Evolutionary conservation across 1,140 invertebrate species (phyloP).

Genomic region (Cyclina sinensis): DNA sequence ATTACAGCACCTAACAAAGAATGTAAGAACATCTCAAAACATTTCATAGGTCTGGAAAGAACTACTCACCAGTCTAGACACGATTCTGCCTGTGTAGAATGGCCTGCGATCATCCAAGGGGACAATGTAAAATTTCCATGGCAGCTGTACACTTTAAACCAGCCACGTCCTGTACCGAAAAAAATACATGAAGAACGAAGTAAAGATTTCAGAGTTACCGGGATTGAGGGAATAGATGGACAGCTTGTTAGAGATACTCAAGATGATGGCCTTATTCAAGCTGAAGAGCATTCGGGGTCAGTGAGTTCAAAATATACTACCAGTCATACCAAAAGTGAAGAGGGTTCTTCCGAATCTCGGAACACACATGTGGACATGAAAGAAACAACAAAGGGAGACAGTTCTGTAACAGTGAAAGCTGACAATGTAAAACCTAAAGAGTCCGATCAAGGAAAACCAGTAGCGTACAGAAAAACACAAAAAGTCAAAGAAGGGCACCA

Average conservation of each 20-base stretch:
- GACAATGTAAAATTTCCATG: neutral
- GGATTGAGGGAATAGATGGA: neutral
- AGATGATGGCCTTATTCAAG: neutral
- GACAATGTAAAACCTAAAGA: neutral
- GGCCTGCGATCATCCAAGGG: constrained; percentile 47
- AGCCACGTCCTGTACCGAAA: neutral
- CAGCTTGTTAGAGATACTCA: neutral
- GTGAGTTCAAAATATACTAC: neutral
- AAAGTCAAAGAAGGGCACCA: too few species aligned
- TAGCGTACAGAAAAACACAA: too few species aligned
- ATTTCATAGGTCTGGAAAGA: constrained; percentile 11
- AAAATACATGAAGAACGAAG: neutral
- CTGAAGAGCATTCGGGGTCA: neutral
- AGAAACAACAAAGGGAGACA: neutral
- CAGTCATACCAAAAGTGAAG: neutral
- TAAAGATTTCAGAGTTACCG: neutral
- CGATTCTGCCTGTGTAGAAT: constrained; percentile 14
- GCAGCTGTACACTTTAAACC: neutral
- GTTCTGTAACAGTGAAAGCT: neutral
- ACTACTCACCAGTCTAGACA: neutral
- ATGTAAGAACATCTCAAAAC: constrained; percentile 7
- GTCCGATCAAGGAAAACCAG: too few species aligned
- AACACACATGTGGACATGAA: neutral
- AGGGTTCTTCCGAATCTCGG: neutral
- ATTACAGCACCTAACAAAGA: constrained; percentile 32